phyloP scores from a whole-genome alignment of 2,888 invertebrate genomes.

The Tolmerus cingulatus region DNA sequence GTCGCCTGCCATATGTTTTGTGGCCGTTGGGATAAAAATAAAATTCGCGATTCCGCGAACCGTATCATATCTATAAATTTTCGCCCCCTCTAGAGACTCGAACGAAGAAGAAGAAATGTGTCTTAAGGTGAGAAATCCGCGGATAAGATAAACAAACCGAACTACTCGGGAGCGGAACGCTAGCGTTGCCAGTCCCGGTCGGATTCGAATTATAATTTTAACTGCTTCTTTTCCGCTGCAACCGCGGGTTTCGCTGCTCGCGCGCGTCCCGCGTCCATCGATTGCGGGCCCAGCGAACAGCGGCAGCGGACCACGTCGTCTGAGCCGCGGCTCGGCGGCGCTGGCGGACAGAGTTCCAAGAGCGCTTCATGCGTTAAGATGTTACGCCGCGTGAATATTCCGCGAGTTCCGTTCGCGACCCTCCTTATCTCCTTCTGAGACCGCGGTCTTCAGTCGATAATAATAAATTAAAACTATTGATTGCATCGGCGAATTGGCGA shows the following conservation, averaged over 20 bases:
- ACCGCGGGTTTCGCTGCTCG: not conserved
- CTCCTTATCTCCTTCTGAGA: not conserved
- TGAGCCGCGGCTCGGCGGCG: not conserved
- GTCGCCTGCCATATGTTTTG: not conserved
- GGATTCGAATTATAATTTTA: not conserved
- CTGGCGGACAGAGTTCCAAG: constrained; percentile 6
- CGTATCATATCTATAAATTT: not conserved
- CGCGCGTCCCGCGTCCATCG: not conserved
- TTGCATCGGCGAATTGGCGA: not conserved
- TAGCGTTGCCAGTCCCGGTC: not conserved
- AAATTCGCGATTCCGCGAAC: not conserved
- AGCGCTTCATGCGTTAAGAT: constrained; percentile 38
- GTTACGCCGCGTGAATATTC: not conserved
- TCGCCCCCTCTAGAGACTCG: not conserved
- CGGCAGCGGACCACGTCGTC: not conserved
- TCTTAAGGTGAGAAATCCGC: not conserved
- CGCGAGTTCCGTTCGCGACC: constrained; percentile 22
- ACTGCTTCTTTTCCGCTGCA: not conserved
- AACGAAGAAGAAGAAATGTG: not conserved
- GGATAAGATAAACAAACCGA: not conserved
- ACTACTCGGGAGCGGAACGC: not conserved
- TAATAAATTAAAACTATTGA: not conserved
- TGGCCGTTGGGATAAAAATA: constrained; percentile 1
- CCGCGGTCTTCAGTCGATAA: not conserved
- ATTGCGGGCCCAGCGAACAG: not conserved